Percentiles rank a stretch among this genome's conserved stretches.
Evolutionary conservation across 2,113 vertebrate species (phyloP).

Genomic region (Puntigrus tetrazona): DNA sequence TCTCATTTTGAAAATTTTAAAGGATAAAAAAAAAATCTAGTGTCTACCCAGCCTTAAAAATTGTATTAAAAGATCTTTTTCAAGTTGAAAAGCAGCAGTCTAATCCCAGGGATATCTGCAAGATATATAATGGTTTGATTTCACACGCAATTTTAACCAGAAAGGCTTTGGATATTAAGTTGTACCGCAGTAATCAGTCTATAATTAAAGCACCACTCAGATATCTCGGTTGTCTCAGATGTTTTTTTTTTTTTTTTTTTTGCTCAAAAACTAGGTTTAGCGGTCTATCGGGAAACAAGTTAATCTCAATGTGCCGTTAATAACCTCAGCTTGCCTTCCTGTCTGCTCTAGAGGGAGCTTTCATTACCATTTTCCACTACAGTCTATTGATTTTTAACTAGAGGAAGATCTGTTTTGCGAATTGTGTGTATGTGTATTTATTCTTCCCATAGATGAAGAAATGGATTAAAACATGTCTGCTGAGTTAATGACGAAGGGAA

Average conservation of each 20-base stretch:
- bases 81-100: not conserved
- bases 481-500: not conserved
- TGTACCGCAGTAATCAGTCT: not conserved
- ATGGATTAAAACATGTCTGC: not conserved
- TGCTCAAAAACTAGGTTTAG: conserved; percentile 13
- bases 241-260: conserved; percentile 22
- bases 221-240: not conserved
- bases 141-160: conserved; percentile 2
- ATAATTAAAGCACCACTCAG: not conserved
- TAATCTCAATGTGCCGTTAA: not conserved
- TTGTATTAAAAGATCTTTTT: not conserved
- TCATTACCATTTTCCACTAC: conserved; percentile 9
- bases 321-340: not conserved
- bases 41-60: no score
- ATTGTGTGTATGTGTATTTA: not conserved
- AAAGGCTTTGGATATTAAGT: conserved; percentile 20
- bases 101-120: not conserved
- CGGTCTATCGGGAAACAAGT: not conserved
- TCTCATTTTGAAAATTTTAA: no score
- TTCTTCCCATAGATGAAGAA: not conserved
- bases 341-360: not conserved
- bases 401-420: not conserved
- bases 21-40: no score
- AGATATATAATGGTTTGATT: not conserved
- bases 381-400: conserved; percentile 7